These are phyloP conservation scores for Limnephilus rhombicus DNA, from an alignment of 2,888 invertebrate genomes.

Conservation along the genomic window DNA sequence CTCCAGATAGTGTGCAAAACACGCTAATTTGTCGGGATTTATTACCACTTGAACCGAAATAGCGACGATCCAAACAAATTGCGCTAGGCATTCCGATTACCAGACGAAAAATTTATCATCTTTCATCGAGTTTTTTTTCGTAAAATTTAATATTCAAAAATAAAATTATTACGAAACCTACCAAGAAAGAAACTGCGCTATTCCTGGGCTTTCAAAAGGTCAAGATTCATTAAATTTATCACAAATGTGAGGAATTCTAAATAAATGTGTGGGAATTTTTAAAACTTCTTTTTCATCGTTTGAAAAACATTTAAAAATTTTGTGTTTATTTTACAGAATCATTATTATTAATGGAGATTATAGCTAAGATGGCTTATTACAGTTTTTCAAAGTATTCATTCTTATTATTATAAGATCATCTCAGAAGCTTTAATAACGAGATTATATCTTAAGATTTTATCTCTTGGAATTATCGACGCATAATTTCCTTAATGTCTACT, in stretches of 20 bases:
- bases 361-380: not conserved
- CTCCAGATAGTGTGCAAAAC: not conserved
- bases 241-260: not conserved
- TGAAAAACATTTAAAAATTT: not conserved
- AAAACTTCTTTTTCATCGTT: not conserved
- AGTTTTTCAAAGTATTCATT: not conserved
- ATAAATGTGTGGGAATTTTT: not conserved
- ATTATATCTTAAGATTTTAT: not conserved
- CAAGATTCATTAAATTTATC: not conserved
- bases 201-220: not conserved
- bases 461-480: not conserved
- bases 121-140: not conserved
- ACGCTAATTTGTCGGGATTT: not conserved
- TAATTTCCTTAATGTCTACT: not conserved
- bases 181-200: not conserved
- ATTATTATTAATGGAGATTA: not conserved
- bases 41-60: not conserved
- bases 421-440: not conserved
- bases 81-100: not conserved
- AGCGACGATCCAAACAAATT: slow-evolving; percentile 29
- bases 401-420: not conserved
- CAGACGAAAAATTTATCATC: slow-evolving; percentile 7
- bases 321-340: not conserved
- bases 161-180: not conserved
- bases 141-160: not conserved